Percentiles rank a stretch among this genome's conserved stretches.
phyloP scores from a whole-genome alignment of 2,113 vertebrate species.

The Brachyistius frenatus region DNA sequence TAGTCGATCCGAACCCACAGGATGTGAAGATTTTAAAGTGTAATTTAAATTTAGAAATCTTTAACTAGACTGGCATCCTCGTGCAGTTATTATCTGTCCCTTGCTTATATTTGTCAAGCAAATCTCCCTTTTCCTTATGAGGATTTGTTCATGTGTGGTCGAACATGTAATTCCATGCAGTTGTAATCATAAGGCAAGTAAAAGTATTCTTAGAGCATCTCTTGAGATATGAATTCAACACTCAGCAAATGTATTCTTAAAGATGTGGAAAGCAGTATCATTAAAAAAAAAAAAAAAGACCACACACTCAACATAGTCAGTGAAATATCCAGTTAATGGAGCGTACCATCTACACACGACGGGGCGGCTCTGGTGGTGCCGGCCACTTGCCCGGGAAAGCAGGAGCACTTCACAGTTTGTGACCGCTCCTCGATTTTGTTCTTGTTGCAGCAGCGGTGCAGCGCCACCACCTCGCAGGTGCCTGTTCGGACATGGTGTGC shows the following conservation, averaged over 20 bases:
- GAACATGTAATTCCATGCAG: too few species aligned
- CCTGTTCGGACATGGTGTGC: conserved; percentile 94
- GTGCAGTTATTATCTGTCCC: too few species aligned
- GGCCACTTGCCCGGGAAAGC: conserved; percentile 98
- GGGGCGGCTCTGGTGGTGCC: conserved; percentile 96
- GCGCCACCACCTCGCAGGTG: conserved; percentile 97
- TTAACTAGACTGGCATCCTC: too few species aligned
- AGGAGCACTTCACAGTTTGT: conserved; percentile 99
- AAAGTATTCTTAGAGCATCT: neutral
- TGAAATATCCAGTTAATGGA: conserved; percentile 29
- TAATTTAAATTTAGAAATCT: too few species aligned
- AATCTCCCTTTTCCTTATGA: too few species aligned
- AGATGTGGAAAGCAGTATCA: conserved; percentile 35
- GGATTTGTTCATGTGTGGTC: too few species aligned
- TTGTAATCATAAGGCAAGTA: too few species aligned
- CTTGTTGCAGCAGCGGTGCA: conserved; percentile 99
- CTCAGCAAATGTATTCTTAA: conserved; percentile 37
- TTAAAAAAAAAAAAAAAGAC: conserved; percentile 7
- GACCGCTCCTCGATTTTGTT: conserved; percentile 99
- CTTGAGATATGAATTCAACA: conserved; percentile 49
- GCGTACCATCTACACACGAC: conserved; percentile 97
- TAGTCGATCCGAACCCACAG: too few species aligned
- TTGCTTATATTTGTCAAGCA: too few species aligned
- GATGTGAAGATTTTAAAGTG: too few species aligned
- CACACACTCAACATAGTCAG: neutral